Evolutionary conservation across 2,888 invertebrate species (phyloP).

Genomic region (Orthosia incerta): DNA sequence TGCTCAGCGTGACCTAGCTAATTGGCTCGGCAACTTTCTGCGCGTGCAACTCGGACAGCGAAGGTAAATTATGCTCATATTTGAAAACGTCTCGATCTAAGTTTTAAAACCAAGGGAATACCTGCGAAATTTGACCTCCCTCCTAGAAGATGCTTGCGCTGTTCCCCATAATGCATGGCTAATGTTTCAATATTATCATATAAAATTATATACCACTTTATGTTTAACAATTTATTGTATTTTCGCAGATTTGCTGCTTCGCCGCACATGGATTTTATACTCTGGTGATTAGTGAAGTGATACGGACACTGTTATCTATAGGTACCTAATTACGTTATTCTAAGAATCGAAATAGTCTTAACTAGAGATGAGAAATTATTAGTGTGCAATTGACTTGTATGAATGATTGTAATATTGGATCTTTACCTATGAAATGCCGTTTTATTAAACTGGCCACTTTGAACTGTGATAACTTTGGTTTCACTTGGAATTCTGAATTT

Average conservation of each 20-base stretch:
- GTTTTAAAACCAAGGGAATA: slow-evolving; percentile 4
- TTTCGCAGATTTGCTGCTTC: slow-evolving; percentile 19
- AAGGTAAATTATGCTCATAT: slow-evolving; percentile 34
- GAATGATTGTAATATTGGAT: not conserved
- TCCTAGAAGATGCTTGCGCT: slow-evolving; percentile 19
- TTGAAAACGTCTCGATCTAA: not conserved
- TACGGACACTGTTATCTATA: slow-evolving; percentile 30
- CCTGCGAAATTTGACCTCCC: slow-evolving; percentile 1
- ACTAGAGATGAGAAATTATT: slow-evolving; percentile 7
- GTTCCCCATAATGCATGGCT: not conserved
- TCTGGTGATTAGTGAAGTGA: slow-evolving; percentile 24
- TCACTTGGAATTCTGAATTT: too few relatives aligned
- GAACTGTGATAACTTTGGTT: too few relatives aligned
- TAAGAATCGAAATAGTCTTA: slow-evolving; percentile 26
- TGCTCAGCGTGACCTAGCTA: slow-evolving; percentile 6
- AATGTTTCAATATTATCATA: not conserved
- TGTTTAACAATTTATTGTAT: slow-evolving; percentile 13
- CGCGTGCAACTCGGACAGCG: slow-evolving; percentile 17
- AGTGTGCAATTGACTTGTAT: slow-evolving; percentile 21
- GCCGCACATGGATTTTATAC: slow-evolving; percentile 20
- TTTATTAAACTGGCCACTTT: too few relatives aligned
- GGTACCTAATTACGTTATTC: slow-evolving; percentile 25
- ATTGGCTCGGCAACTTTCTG: slow-evolving; percentile 3
- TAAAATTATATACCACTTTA: not conserved
- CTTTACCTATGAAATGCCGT: not conserved